These are phyloP conservation scores for Hemistola chrysoprasaria DNA, from an alignment of 2,888 invertebrate genomes.

Conservation along the genomic window DNA sequence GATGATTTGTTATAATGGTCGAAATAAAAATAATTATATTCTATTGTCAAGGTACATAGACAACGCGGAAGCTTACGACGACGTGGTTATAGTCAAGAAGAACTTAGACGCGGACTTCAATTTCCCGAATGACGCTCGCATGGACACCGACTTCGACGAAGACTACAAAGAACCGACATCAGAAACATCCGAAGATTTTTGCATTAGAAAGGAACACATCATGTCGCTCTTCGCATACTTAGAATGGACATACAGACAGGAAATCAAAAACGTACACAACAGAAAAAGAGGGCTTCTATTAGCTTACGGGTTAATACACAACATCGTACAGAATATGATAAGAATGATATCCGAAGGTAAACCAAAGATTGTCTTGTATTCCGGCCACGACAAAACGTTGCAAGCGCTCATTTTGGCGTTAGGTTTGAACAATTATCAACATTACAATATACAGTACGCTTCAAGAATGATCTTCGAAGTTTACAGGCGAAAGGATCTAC, in stretches of 20 bases:
- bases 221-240: constrained; percentile 90
- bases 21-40: too few species aligned
- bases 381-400: constrained; percentile 96
- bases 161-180: constrained; percentile 70
- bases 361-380: constrained; percentile 90
- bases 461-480: constrained; percentile 94
- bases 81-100: constrained; percentile 74
- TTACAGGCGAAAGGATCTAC: constrained; percentile 84
- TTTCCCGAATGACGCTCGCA: constrained; percentile 71
- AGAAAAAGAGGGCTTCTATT: constrained; percentile 86
- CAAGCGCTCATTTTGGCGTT: constrained; percentile 91
- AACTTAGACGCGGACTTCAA: constrained; percentile 78
- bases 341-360: constrained; percentile 89
- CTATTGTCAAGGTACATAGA: too few species aligned
- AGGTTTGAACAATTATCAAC: constrained; percentile 85
- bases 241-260: constrained; percentile 88
- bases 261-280: constrained; percentile 83
- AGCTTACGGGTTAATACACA: constrained; percentile 92
- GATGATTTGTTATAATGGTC: too few species aligned
- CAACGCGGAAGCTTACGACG: constrained; percentile 70
- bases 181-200: constrained; percentile 68
- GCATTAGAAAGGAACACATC: constrained; percentile 87
- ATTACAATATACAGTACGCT: constrained; percentile 91
- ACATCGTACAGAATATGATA: constrained; percentile 90
- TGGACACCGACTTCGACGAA: constrained; percentile 71